Percentiles rank a stretch among this genome's conserved stretches.
Conservation (phyloP, 1,140 invertebrate genomes). For the Bombus vancouverensis region DNA sequence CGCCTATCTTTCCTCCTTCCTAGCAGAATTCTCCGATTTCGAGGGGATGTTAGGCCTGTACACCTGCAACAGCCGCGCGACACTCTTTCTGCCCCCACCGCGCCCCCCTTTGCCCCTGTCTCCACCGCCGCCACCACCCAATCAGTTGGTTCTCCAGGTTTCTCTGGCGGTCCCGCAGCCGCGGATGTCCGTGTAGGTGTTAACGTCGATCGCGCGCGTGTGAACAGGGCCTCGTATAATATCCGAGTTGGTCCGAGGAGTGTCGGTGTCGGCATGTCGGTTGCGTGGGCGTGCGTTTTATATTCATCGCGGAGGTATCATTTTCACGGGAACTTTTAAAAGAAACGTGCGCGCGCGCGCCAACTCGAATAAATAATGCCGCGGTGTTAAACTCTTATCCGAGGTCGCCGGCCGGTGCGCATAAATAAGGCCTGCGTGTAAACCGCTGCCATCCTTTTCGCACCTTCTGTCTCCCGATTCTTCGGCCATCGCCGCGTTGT, state of each 20-base stretch:
- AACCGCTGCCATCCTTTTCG: constrained; percentile 34
- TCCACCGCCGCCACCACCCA: not conserved
- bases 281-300: constrained; percentile 69
- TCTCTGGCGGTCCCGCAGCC: not conserved
- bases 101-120: not conserved
- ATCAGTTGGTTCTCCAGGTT: not conserved
- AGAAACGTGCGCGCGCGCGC: constrained; percentile 48
- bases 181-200: constrained; percentile 50
- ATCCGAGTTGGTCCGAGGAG: constrained; percentile 54
- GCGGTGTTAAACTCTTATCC: constrained; percentile 70
- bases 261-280: constrained; percentile 65
- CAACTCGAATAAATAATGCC: constrained; percentile 68
- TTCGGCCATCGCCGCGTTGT: not conserved
- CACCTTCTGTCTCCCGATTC: constrained; percentile 28
- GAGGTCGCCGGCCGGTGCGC: constrained; percentile 67
- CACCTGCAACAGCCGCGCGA: constrained; percentile 49
- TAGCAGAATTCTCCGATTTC: constrained; percentile 56
- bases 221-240: constrained; percentile 65
- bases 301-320: constrained; percentile 71
- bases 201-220: constrained; percentile 53
- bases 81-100: not conserved
- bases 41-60: constrained; percentile 55
- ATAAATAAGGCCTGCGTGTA: constrained; percentile 69
- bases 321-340: constrained; percentile 68
- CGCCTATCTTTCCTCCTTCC: constrained; percentile 32